These are phyloP conservation scores for Eristalis pertinax DNA, from an alignment of 2,888 invertebrate species.

Conservation along the genomic window DNA sequence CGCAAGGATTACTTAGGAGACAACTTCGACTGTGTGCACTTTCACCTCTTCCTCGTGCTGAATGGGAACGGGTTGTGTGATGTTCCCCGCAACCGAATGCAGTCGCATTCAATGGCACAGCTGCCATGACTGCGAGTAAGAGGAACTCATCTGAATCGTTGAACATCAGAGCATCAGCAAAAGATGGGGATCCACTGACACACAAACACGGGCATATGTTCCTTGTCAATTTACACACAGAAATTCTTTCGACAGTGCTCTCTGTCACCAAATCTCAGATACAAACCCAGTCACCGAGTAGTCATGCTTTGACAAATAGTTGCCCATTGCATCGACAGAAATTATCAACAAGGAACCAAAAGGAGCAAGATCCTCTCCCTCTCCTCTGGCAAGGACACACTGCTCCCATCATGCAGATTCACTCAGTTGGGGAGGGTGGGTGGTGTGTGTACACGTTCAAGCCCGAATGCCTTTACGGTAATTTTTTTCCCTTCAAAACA, in stretches of 20 bases:
- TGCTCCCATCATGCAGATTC: neutral
- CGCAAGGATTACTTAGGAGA: neutral
- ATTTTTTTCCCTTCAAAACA: neutral
- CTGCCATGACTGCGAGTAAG: neutral
- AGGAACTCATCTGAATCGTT: neutral
- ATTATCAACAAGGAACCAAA: neutral
- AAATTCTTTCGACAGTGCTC: neutral
- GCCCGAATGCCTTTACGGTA: neutral
- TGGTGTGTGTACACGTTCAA: neutral
- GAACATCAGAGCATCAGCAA: neutral
- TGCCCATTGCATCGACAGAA: neutral
- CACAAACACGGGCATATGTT: neutral
- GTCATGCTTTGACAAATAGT: neutral
- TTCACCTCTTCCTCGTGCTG: neutral
- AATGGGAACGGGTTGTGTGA: no score
- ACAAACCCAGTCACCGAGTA: neutral
- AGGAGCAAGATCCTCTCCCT: no score
- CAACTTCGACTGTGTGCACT: neutral
- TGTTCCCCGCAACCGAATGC: neutral
- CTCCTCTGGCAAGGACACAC: constrained; percentile 11
- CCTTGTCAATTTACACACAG: neutral
- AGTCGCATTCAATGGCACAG: neutral
- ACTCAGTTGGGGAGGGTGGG: neutral
- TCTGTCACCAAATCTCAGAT: neutral
- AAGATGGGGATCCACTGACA: neutral